A percentile compares a stretch with the other conserved stretches of the same genome.
Conservation (phyloP, 2,797 vertebrate genomes). For the Propithecus deckenii region DNA sequence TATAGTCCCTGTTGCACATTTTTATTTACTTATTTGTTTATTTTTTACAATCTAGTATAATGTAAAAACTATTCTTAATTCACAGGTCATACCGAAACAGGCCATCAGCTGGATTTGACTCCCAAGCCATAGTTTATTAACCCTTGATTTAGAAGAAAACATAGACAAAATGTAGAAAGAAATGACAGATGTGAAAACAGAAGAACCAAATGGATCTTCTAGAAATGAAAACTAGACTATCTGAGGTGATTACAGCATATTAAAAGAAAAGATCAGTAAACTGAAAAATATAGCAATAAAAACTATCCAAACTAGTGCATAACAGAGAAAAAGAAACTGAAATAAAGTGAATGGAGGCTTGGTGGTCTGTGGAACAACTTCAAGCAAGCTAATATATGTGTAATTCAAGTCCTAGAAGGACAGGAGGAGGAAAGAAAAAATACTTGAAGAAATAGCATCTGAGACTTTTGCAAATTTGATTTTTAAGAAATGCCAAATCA, state of each 20-base stretch:
- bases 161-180: neutral
- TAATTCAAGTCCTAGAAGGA: neutral
- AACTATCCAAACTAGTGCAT: neutral
- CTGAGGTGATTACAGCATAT: neutral
- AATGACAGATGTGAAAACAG: neutral
- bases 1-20: neutral
- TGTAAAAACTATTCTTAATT: neutral
- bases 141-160: neutral
- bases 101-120: neutral
- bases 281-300: neutral
- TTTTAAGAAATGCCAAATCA: neutral
- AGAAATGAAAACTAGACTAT: neutral
- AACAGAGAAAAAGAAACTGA: neutral
- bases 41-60: neutral
- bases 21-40: neutral
- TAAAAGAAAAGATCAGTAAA: neutral
- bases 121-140: neutral
- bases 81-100: neutral
- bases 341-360: neutral
- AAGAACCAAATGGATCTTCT: neutral
- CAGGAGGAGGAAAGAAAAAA: neutral
- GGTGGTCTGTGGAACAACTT: neutral
- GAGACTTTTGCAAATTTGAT: neutral
- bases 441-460: neutral
- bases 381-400: neutral